Base-by-base conservation (phyloP, 2,888 invertebrate species). In the Erannis defoliaria region DNA sequence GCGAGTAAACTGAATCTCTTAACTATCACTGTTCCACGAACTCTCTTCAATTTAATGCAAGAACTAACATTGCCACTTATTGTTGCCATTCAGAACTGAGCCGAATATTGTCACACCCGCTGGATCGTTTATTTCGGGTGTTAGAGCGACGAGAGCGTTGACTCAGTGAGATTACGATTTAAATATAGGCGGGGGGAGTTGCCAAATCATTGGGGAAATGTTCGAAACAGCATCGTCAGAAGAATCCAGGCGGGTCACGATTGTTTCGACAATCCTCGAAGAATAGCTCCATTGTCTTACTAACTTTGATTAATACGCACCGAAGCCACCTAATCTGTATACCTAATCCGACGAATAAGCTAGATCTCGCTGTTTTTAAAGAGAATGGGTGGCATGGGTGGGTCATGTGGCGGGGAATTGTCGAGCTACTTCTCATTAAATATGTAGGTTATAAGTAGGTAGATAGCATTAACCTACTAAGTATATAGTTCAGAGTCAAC, bases 131-230 rank as follows among this genome's bases (percentile, higher is more conserved):
- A 90, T 90, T 90, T 90, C 71, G 75, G 83, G 88, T 85, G 82
- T 85, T 76, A 86, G 80, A 86, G 81, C 82, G 80, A 78, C 80
- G 84, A 85, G 90, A 89, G 85, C 92, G 90, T 91, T 93, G 92
- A 91, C 91, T 91, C 91, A 90, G 84, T 89, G 81, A 89, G 85
- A 90, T 90, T 90, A 89, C 87, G 84, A 87, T 91, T 93, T 93
- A 93, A 91, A 90, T 90, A 89, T 92, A 93, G 92, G 85, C 78
- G 85, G 87, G 87, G 84, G 88, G 85, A 86, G 85, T 83, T 93
- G 92, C 92, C 92, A 93, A 92, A 90, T 90, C 85, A 88, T 88
- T 82, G 85, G 87, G 86, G 86, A 89, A 89, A 90, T 84, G 85
- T 80, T 80, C 82, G 74, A 78, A 73, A 48, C 58, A 66, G 59